A percentile compares a stretch with the other conserved stretches of the same genome.
Evolutionary conservation across 2,113 vertebrate genomes (phyloP).

Genomic region (Mobula hypostoma): DNA sequence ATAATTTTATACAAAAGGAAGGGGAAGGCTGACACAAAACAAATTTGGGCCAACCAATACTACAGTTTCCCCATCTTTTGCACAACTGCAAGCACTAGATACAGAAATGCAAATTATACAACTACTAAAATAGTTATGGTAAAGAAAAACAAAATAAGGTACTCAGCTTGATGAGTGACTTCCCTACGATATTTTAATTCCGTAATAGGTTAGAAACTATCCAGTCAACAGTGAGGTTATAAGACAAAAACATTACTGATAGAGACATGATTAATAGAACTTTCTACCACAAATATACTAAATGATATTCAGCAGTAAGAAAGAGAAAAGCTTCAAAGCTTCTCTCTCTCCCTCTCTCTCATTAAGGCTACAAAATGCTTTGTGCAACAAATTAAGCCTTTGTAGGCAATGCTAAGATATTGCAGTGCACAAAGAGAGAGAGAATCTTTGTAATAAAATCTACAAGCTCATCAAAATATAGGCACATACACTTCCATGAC

Average conservation of each 20-base stretch:
- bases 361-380: slow-evolving; percentile 66
- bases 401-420: slow-evolving; percentile 37
- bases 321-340: slow-evolving; percentile 54
- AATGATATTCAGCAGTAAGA: slow-evolving; percentile 57
- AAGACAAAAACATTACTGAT: slow-evolving; percentile 67
- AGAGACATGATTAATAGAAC: slow-evolving; percentile 57
- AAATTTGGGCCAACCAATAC: slow-evolving; percentile 55
- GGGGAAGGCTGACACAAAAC: slow-evolving; percentile 57
- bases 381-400: slow-evolving; percentile 49
- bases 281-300: slow-evolving; percentile 49
- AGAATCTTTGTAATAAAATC: slow-evolving; percentile 50
- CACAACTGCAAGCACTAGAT: slow-evolving; percentile 65
- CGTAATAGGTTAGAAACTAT: slow-evolving; percentile 51
- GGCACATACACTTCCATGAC: slow-evolving; percentile 64
- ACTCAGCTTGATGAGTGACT: slow-evolving; percentile 36
- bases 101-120: slow-evolving; percentile 63
- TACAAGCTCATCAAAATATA: slow-evolving; percentile 63
- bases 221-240: slow-evolving; percentile 57
- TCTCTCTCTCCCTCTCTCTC: slow-evolving; percentile 59
- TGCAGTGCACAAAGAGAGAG: slow-evolving; percentile 53
- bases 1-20: slow-evolving; percentile 58
- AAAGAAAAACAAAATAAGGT: slow-evolving; percentile 50
- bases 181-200: slow-evolving; percentile 52
- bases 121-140: slow-evolving; percentile 55
- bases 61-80: slow-evolving; percentile 54